Evolutionary conservation across 37 sponge, comb jelly and placozoan species (phyloP).

Genomic region (Ianthella basta): DNA sequence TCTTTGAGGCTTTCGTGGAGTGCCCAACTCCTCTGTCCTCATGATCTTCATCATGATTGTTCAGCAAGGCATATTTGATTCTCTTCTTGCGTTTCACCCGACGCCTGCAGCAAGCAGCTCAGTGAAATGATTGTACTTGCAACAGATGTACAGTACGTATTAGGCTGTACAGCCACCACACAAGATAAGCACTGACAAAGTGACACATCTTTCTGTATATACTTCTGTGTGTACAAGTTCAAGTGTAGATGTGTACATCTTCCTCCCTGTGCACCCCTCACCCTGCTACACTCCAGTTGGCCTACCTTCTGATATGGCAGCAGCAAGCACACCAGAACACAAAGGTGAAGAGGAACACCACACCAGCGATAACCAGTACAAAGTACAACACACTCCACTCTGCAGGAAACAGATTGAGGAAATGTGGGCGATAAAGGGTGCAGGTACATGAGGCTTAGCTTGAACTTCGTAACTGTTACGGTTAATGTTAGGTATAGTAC

Average conservation of each 20-base stretch:
- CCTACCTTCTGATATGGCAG: constrained; percentile 70
- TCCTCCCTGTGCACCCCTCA: too few relatives aligned
- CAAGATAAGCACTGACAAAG: neutral
- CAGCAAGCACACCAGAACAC: constrained; percentile 69
- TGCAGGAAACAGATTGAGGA: neutral
- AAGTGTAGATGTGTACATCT: neutral
- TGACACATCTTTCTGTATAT: constrained; percentile 8
- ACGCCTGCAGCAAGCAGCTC: neutral
- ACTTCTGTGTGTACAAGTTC: constrained; percentile 7
- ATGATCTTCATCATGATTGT: neutral
- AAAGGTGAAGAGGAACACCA: constrained; percentile 26
- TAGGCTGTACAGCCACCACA: too few relatives aligned
- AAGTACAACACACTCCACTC: constrained; percentile 74
- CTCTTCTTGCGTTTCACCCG: neutral
- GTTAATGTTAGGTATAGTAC: too few relatives aligned
- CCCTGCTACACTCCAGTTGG: too few relatives aligned
- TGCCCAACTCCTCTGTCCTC: neutral
- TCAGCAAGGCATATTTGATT: constrained; percentile 18
- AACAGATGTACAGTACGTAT: too few relatives aligned
- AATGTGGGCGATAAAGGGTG: neutral
- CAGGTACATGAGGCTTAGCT: too few relatives aligned
- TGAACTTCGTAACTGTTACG: too few relatives aligned
- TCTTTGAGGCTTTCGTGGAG: too few relatives aligned
- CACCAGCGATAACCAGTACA: constrained; percentile 41
- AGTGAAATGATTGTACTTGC: too few relatives aligned